Conservation (phyloP, 2,888 invertebrate genomes). For the Abrostola triplasia region DNA sequence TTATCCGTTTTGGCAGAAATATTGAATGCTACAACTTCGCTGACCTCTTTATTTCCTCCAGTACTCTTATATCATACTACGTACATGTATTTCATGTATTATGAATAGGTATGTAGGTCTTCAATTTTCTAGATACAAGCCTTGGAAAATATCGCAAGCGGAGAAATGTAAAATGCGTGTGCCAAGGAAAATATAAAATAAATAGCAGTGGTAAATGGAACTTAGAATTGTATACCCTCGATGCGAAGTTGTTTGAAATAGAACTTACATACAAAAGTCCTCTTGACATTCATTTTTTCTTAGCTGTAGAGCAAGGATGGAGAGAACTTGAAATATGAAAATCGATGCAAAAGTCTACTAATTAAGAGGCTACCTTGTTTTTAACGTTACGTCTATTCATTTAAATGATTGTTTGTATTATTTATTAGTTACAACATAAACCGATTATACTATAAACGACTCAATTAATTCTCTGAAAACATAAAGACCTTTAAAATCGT, state of each 20-base stretch:
- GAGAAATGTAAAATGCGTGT: constrained; percentile 2
- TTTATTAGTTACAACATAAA: neutral
- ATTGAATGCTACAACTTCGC: constrained; percentile 9
- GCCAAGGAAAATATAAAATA: constrained; percentile 3
- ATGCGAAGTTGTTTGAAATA: constrained; percentile 7
- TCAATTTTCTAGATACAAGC: neutral
- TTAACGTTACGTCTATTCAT: neutral
- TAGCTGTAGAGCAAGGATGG: constrained; percentile 1
- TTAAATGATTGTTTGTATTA: neutral
- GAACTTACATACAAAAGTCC: neutral
- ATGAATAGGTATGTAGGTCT: constrained; percentile 5
- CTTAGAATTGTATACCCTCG: constrained; percentile 11
- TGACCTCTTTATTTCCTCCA: constrained; percentile 15
- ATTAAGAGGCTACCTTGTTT: neutral
- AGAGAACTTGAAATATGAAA: too few species aligned
- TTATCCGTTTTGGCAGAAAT: constrained; percentile 12
- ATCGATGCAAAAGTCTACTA: neutral
- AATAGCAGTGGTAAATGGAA: constrained; percentile 5
- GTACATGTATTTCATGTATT: constrained; percentile 10
- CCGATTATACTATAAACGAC: constrained; percentile 15
- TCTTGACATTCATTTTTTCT: constrained; percentile 9
- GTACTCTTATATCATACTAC: constrained; percentile 8
- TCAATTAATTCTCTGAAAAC: constrained; percentile 10
- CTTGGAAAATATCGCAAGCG: constrained; percentile 5
- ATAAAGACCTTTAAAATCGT: constrained; percentile 14